phyloP scores from a whole-genome alignment of 30 jellyfish, hydroid and myxozoan species.

The Phacellophora camtschatica region DNA sequence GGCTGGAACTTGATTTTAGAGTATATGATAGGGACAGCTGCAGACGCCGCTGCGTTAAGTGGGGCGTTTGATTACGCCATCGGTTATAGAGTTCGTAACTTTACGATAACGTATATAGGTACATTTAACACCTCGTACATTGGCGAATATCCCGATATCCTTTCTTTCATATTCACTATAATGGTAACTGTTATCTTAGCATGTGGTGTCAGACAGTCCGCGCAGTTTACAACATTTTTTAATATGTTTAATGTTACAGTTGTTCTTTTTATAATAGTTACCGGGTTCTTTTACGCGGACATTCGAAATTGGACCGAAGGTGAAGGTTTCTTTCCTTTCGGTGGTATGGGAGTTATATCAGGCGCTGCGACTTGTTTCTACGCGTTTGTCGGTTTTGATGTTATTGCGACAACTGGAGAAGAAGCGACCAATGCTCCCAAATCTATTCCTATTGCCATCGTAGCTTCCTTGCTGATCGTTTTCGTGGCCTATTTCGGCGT shows the following conservation, averaged over 20 bases:
- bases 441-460: constrained; percentile 97
- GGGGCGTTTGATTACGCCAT: constrained; percentile 97
- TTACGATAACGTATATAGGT: constrained; percentile 84
- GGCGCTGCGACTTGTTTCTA: constrained; percentile 99
- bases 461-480: constrained; percentile 86
- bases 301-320: constrained; percentile 93
- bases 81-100: constrained; percentile 87
- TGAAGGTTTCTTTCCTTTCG: constrained; percentile 98
- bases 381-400: constrained; percentile 99
- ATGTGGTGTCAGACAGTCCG: constrained; percentile 95
- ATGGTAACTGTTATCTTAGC: constrained; percentile 89
- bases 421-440: constrained; percentile 97
- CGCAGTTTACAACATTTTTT: constrained; percentile 85
- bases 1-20: constrained; percentile 98
- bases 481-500: constrained; percentile 89
- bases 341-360: constrained; percentile 97
- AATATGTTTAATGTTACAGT: constrained; percentile 87
- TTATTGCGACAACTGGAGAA: constrained; percentile 99
- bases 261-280: constrained; percentile 80
- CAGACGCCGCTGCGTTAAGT: constrained; percentile 99
- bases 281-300: constrained; percentile 93
- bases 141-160: constrained; percentile 96
- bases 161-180: constrained; percentile 86
- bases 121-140: constrained; percentile 77
- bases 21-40: constrained; percentile 99